Evolutionary conservation across 2,797 vertebrate species (phyloP).

Genomic region (Oophaga sylvatica): DNA sequence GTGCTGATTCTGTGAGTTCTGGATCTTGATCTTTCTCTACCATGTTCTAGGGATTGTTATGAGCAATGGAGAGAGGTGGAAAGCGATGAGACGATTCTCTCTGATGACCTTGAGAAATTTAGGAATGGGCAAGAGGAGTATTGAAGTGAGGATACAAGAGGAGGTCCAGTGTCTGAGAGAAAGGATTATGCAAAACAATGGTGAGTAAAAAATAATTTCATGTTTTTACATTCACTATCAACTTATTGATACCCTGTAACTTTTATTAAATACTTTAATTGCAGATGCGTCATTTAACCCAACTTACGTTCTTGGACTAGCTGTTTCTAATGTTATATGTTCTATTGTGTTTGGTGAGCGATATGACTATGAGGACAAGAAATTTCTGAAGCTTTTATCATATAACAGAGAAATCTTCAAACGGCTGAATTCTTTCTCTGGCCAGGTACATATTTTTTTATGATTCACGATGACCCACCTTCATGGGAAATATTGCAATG

Average conservation of each 20-base stretch:
- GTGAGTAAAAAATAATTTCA: not conserved
- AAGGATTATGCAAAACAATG: constrained; percentile 1
- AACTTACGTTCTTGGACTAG: constrained; percentile 14
- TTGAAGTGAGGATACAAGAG: constrained; percentile 37
- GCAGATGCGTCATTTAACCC: constrained; percentile 19
- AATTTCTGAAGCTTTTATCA: constrained; percentile 19
- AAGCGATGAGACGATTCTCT: constrained; percentile 28
- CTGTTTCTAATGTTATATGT: constrained; percentile 46
- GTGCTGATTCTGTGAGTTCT: not conserved
- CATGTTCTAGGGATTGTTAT: constrained; percentile 7
- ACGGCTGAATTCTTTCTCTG: constrained; percentile 17
- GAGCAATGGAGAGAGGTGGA: constrained; percentile 34
- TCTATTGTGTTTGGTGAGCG: constrained; percentile 49
- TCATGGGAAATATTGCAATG: too few species aligned
- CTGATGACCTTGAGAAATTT: constrained; percentile 43
- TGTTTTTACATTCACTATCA: not conserved
- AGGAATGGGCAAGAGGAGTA: constrained; percentile 26
- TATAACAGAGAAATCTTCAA: constrained; percentile 27
- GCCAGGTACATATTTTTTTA: constrained; percentile 28
- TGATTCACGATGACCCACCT: not conserved
- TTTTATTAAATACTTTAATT: not conserved
- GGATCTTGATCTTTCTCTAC: not conserved
- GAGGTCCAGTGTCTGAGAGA: constrained; percentile 31
- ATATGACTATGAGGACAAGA: constrained; percentile 48
- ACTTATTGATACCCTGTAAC: not conserved